A percentile compares a stretch with the other conserved stretches of the same genome.
Evolutionary conservation across 2,888 invertebrate genomes (phyloP).

Genomic region (Cyaniris semiargus): DNA sequence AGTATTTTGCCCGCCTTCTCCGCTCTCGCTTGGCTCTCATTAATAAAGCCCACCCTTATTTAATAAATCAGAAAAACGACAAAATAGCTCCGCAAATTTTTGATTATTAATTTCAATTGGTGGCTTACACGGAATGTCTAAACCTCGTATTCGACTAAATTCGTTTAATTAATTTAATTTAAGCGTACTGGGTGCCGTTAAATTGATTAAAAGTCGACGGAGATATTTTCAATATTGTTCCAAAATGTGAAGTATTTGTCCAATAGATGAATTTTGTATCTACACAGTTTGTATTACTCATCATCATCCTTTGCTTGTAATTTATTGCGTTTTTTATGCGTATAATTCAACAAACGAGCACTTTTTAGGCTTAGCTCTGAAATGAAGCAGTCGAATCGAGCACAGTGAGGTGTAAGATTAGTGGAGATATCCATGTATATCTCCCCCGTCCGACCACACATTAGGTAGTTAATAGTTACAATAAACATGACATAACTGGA

Average conservation of each 20-base stretch:
- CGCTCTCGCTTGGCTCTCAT: neutral
- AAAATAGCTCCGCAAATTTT: neutral
- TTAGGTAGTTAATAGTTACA: constrained; percentile 1
- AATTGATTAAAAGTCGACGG: constrained; percentile 26
- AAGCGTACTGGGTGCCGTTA: constrained; percentile 10
- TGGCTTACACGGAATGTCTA: constrained; percentile 10
- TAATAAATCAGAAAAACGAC: constrained; percentile 17
- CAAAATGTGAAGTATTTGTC: constrained; percentile 24
- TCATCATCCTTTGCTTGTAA: neutral
- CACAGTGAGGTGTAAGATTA: neutral
- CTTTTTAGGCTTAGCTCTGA: neutral
- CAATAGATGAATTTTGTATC: constrained; percentile 20
- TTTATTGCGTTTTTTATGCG: neutral
- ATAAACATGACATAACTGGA: constrained; percentile 24
- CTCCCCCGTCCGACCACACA: neutral
- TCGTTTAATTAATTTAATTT: constrained; percentile 27
- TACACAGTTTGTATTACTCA: constrained; percentile 1
- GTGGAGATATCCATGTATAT: neutral
- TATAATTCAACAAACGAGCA: neutral
- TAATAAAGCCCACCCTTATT: neutral
- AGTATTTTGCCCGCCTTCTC: neutral
- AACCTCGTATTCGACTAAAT: constrained; percentile 12
- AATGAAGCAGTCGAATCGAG: too few species aligned
- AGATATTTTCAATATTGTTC: constrained; percentile 28
- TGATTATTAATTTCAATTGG: constrained; percentile 10